These are phyloP conservation scores for Paramacrobiotus metropolitanus DNA, from an alignment of 1,140 invertebrate species.

Conservation along the genomic window DNA sequence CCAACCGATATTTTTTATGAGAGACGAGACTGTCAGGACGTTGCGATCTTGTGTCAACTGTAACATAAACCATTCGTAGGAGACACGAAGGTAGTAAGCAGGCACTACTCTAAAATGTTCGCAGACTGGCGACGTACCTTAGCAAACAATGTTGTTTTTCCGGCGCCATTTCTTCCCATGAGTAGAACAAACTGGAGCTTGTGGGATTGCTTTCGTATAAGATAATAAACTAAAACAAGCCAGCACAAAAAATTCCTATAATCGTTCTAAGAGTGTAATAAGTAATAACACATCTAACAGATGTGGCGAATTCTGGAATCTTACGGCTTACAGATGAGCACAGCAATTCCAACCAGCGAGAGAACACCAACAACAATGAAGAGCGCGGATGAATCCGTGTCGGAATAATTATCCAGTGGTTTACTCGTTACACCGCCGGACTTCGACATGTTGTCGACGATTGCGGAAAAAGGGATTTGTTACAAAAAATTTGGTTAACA, in stretches of 20 bases:
- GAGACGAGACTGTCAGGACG: not conserved
- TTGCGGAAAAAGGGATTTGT: too few relatives aligned
- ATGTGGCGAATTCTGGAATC: not conserved
- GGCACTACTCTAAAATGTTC: not conserved
- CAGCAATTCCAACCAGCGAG: not conserved
- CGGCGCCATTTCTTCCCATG: not conserved
- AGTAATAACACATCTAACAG: too few relatives aligned
- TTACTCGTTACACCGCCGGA: too few relatives aligned
- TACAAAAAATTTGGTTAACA: too few relatives aligned
- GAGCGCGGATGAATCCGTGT: not conserved
- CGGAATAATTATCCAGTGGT: too few relatives aligned
- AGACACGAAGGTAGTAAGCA: too few relatives aligned
- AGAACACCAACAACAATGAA: not conserved
- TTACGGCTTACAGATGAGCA: conserved; percentile 1
- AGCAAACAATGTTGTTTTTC: conserved; percentile 1
- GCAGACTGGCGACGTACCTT: not conserved
- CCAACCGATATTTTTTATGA: not conserved
- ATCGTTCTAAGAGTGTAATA: too few relatives aligned
- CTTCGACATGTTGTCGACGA: too few relatives aligned
- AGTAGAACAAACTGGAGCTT: not conserved
- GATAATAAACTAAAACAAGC: not conserved
- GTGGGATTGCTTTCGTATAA: not conserved
- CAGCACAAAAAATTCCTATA: too few relatives aligned
- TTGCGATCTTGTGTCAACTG: not conserved
- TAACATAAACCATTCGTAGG: not conserved